phyloP scores from a whole-genome alignment of 2,797 vertebrate species.

The Oreortyx pictus region DNA sequence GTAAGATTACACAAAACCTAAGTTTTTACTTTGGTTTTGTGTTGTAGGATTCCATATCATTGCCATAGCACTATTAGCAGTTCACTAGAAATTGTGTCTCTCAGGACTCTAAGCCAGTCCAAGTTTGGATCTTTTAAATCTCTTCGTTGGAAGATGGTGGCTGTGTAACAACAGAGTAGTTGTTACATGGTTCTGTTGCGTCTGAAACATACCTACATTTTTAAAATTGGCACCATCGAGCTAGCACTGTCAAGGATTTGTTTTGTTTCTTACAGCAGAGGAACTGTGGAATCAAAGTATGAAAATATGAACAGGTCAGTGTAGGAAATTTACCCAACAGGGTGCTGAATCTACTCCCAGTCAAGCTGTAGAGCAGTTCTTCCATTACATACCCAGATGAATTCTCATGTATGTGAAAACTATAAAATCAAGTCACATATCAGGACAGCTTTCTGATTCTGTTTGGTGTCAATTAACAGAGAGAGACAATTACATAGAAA shows the following conservation, averaged over 20 bases:
- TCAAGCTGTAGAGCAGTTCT: not conserved
- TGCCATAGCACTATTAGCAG: not conserved
- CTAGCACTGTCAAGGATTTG: not conserved
- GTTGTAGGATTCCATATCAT: not conserved
- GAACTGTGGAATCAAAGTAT: not conserved
- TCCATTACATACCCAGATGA: not conserved
- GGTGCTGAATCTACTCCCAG: not conserved
- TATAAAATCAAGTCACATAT: not conserved
- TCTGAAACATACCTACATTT: not conserved
- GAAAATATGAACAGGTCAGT: not conserved
- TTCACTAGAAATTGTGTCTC: not conserved
- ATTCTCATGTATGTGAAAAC: not conserved
- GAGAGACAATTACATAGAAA: not conserved
- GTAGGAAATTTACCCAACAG: not conserved
- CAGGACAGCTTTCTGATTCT: not conserved
- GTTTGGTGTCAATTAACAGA: not conserved
- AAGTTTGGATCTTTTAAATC: not conserved
- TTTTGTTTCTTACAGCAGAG: constrained; percentile 1
- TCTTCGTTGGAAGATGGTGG: not conserved
- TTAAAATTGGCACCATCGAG: not conserved
- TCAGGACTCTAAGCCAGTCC: not conserved
- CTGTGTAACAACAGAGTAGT: not conserved
- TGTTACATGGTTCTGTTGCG: not conserved
- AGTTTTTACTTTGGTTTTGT: not conserved
- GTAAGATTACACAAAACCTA: not conserved